Evolutionary conservation across 2,797 vertebrate genomes (phyloP).

Genomic region (Rallus crepitans): DNA sequence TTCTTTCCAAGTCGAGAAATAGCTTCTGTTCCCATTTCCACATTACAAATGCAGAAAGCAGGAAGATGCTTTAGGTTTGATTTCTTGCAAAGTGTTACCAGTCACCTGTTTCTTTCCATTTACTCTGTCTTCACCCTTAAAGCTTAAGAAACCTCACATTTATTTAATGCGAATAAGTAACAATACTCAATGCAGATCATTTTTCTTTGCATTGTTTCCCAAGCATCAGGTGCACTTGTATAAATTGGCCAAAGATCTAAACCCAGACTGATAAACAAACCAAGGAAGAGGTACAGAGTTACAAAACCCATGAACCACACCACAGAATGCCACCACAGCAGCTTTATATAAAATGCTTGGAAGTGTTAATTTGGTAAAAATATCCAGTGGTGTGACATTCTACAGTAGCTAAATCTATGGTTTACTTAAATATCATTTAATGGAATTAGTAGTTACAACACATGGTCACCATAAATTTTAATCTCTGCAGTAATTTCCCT

Average conservation of each 20-base stretch:
- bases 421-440: not conserved
- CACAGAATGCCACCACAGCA: not conserved
- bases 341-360: not conserved
- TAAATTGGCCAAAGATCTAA: not conserved
- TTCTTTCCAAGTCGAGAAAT: not conserved
- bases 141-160: not conserved
- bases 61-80: not conserved
- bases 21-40: not conserved
- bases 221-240: not conserved
- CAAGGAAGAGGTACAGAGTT: not conserved
- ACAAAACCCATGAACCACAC: not conserved
- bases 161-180: not conserved
- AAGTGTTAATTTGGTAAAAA: not conserved
- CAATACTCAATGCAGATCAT: fast-evolving
- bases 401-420: not conserved
- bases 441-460: not conserved
- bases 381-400: not conserved
- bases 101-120: not conserved
- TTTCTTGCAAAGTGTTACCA: not conserved
- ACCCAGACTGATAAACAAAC: not conserved
- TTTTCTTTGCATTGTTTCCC: not conserved
- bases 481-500: not conserved
- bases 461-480: not conserved
- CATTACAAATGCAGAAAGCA: not conserved
- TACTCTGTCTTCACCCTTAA: not conserved